phyloP scores from a whole-genome alignment of 2,113 vertebrate species.

The Cheilinus undulatus region DNA sequence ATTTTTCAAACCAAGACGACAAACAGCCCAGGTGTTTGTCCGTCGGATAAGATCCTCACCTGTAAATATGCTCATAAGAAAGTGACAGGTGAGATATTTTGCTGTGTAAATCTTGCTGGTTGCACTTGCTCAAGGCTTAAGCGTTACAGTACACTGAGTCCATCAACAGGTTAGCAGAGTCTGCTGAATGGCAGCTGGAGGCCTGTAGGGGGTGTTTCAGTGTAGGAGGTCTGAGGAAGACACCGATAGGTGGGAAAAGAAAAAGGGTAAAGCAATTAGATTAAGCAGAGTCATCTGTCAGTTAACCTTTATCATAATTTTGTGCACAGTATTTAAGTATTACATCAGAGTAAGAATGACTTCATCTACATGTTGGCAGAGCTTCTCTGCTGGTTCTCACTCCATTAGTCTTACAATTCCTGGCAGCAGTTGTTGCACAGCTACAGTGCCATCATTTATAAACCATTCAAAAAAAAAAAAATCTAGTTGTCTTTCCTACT shows the following conservation, averaged over 20 bases:
- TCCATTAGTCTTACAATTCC: constrained; percentile 42
- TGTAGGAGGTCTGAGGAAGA: constrained; percentile 60
- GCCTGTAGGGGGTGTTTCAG: constrained; percentile 71
- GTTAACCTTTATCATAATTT: neutral
- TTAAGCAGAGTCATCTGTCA: neutral
- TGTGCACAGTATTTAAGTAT: constrained; percentile 54
- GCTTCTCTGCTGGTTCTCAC: no score
- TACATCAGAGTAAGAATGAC: no score
- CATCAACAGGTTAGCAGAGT: constrained; percentile 78
- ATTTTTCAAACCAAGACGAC: constrained; percentile 34
- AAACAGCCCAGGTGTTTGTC: constrained; percentile 12
- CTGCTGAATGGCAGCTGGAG: constrained; percentile 78
- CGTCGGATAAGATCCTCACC: constrained; percentile 7
- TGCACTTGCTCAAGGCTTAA: constrained; percentile 73
- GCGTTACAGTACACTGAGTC: constrained; percentile 74
- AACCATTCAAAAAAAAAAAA: no score
- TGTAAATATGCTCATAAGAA: constrained; percentile 1
- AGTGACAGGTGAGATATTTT: constrained; percentile 7
- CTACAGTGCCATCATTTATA: no score
- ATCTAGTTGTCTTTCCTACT: no score
- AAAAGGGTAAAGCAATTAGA: neutral
- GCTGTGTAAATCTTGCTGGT: neutral
- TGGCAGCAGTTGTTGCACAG: no score
- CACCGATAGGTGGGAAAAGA: neutral
- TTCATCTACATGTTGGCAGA: constrained; percentile 76